These are phyloP conservation scores for Tetrapedia diversipes DNA, from an alignment of 2,888 invertebrate genomes.

Conservation along the genomic window DNA sequence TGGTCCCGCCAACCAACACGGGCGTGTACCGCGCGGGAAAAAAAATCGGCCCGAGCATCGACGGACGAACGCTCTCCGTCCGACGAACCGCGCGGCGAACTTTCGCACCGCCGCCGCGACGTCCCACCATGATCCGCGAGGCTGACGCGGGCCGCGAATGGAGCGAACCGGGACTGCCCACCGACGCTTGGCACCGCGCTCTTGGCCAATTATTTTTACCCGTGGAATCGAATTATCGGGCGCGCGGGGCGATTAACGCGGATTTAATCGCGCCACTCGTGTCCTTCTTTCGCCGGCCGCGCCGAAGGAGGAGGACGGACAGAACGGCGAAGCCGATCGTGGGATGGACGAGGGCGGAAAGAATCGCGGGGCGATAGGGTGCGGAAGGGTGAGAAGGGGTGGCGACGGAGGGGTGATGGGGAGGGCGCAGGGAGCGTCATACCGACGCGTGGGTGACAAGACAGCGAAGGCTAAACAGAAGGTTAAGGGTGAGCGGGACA, in stretches of 20 bases:
- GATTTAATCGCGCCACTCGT: conserved; percentile 76
- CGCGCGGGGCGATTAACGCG: conserved; percentile 76
- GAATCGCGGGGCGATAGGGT: conserved; percentile 24
- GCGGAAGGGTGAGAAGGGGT: conserved; percentile 39
- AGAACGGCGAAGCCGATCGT: no score
- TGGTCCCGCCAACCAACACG: no score
- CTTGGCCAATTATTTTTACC: conserved; percentile 75
- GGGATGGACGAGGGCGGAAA: background rate
- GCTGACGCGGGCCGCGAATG: conserved; percentile 39
- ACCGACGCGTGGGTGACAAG: conserved; percentile 60
- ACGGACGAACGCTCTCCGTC: background rate
- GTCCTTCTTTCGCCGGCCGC: conserved; percentile 43
- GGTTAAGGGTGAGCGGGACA: conserved; percentile 57
- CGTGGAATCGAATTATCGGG: conserved; percentile 73
- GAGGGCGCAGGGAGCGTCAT: conserved; percentile 57
- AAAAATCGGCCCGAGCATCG: conserved; percentile 10
- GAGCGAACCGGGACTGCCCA: conserved; percentile 51
- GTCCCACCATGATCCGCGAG: conserved; percentile 38
- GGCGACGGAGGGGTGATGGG: no score
- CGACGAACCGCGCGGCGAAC: conserved; percentile 35
- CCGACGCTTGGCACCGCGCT: conserved; percentile 48
- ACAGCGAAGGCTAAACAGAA: conserved; percentile 56
- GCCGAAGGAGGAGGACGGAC: conserved; percentile 9
- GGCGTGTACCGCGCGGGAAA: background rate
- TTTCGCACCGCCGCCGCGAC: conserved; percentile 50